A percentile compares a stretch with the other conserved stretches of the same genome.
These are phyloP conservation scores for Diarsia brunnea DNA, from an alignment of 2,888 invertebrate genomes.

Conservation along the genomic window DNA sequence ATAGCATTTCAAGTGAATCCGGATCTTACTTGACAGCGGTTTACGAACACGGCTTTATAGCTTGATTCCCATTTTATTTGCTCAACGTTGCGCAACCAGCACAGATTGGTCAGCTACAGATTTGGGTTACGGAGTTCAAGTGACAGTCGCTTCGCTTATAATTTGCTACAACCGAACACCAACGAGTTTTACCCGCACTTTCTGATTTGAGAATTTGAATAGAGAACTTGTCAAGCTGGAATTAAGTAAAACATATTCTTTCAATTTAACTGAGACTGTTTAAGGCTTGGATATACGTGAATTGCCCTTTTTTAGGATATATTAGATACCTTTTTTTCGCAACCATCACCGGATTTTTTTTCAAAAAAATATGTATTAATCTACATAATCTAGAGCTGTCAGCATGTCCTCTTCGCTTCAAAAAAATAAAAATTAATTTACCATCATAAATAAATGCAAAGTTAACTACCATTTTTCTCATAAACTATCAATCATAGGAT, in stretches of 20 bases:
- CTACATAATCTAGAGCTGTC: too few species aligned
- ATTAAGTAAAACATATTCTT: background rate
- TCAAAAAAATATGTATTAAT: too few species aligned
- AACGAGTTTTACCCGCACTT: slow-evolving; percentile 9
- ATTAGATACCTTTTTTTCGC: too few species aligned
- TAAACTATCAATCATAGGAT: too few species aligned
- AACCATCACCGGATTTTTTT: too few species aligned
- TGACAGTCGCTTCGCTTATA: slow-evolving; percentile 42
- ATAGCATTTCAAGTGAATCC: background rate
- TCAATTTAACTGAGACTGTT: background rate
- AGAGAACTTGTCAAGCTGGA: background rate
- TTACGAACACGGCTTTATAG: slow-evolving; percentile 12
- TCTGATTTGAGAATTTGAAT: background rate
- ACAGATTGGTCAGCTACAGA: slow-evolving; percentile 21
- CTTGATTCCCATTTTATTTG: slow-evolving; percentile 40
- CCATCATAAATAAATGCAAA: too few species aligned
- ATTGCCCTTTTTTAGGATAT: too few species aligned
- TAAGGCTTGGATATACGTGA: too few species aligned
- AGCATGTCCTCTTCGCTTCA: too few species aligned
- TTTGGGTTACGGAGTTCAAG: slow-evolving; percentile 12
- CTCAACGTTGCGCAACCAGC: slow-evolving; percentile 16
- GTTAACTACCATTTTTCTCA: too few species aligned
- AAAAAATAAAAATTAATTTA: too few species aligned
- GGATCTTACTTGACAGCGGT: slow-evolving; percentile 1
- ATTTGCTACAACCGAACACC: slow-evolving; percentile 34